Evolutionary conservation across 2,797 vertebrate genomes (phyloP), one percentile per base, ranked within the genome.

Genomic region (Sebastes nivosus): DNA sequence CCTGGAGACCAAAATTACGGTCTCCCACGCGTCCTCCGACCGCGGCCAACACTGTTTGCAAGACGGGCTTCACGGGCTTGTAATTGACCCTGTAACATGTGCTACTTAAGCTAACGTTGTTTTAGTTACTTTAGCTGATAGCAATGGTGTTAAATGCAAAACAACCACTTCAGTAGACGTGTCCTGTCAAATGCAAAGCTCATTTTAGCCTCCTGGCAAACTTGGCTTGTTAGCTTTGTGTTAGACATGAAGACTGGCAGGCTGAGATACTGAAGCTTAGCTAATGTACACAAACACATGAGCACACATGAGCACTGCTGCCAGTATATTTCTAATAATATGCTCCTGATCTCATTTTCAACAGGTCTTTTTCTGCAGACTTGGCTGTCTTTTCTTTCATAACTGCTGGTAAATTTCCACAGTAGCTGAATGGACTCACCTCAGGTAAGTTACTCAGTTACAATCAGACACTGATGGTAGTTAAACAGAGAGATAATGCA

Each of bases 371-470:
- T 27, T 68, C 20, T 60, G 32, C 60, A 25, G 10, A 55, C 22
- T 18, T 36, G 42, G 38, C 16, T 80, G 65, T 27, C 22, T 8
- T 30, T 3, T 50, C 50, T 68, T 68, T 79, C 18, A 20, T 68
- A 20, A 32, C 22, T 25, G 38, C 59, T 36, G 18, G 57, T 75
- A 75, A 54, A 72, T 86, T 72, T 82, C 72, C 76, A 75, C 8
- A 9, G n/a, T 8, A 36, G 55, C 18, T 69, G 8, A 69, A 58
- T 10, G 7, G 34, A 69, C n/a, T 58, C 42, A 58, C 9, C 9
- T 54, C 36, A 74, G n/a, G 6, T 58, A 16, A 42, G 14, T 16
- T 16, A 16, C 16, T 67, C 34, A 25, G 46, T 34, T 34, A 54
- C 29, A 36, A 24, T 75, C 27, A 75, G 5, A 13, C 22, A 30